Evolutionary conservation across 2,797 vertebrate genomes (phyloP).

Genomic region (Carduelis carduelis): DNA sequence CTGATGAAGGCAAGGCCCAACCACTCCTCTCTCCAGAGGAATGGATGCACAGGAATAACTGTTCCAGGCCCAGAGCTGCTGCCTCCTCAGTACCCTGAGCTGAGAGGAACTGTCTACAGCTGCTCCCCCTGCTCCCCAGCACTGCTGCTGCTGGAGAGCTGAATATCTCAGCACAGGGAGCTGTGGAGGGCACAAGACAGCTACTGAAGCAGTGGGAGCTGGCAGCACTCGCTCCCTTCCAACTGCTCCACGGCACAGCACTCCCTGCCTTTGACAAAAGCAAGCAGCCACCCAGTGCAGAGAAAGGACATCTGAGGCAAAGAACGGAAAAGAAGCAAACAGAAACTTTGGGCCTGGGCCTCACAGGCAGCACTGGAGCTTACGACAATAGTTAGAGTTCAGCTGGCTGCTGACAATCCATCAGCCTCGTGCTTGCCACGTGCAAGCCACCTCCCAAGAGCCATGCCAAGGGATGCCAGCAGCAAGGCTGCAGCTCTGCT

Average conservation of each 20-base stretch:
- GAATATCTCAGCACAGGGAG: background rate
- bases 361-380: rapidly evolving
- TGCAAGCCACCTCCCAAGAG: background rate
- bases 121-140: background rate
- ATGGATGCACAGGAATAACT: rapidly evolving
- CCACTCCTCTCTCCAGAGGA: background rate
- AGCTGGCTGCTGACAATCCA: background rate
- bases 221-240: background rate
- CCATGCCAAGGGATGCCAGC: background rate
- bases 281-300: background rate
- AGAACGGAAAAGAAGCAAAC: background rate
- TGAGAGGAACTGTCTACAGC: background rate
- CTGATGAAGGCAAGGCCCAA: background rate
- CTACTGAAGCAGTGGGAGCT: background rate
- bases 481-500: background rate
- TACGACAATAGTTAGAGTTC: background rate
- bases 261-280: background rate
- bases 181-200: background rate
- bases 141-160: background rate
- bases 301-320: background rate
- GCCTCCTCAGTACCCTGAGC: rapidly evolving
- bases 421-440: rapidly evolving
- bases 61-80: background rate
- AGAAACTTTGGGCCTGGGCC: background rate
- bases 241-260: background rate